Evolutionary conservation across 1,140 invertebrate species (phyloP).

Genomic region (Phthorimaea operculella): DNA sequence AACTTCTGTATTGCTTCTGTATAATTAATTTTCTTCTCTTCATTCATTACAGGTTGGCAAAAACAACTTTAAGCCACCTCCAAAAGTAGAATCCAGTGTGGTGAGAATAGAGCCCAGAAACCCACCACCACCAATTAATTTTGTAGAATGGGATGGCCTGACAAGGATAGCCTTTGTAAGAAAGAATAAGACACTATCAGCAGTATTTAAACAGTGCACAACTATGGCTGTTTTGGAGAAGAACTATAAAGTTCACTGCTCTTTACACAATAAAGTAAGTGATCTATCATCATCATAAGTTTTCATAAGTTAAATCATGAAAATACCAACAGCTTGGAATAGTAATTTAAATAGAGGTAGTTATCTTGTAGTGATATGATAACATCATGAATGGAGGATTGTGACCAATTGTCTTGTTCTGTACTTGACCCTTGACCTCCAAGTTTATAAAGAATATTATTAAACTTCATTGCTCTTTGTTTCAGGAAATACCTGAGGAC

Average conservation of each 20-base stretch:
- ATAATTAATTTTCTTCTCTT: too few species aligned
- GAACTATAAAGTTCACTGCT: slow-evolving; percentile 92
- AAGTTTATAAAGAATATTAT: too few species aligned
- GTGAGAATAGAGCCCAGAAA: slow-evolving; percentile 97
- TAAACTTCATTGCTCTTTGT: slow-evolving; percentile 20
- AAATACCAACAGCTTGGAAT: too few species aligned
- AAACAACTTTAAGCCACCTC: slow-evolving; percentile 98
- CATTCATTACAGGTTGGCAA: slow-evolving; percentile 81
- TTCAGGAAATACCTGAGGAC: slow-evolving; percentile 79
- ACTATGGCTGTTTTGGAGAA: slow-evolving; percentile 88
- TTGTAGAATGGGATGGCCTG: slow-evolving; percentile 97
- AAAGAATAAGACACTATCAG: slow-evolving; percentile 94
- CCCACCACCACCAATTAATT: slow-evolving; percentile 96
- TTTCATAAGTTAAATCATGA: too few species aligned
- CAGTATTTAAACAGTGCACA: slow-evolving; percentile 86
- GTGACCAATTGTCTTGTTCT: too few species aligned
- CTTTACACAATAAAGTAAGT: slow-evolving; percentile 84
- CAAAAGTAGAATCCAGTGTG: slow-evolving; percentile 99
- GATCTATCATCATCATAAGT: too few species aligned
- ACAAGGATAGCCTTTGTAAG: slow-evolving; percentile 94
- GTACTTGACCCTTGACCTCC: too few species aligned
- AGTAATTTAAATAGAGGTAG: too few species aligned
- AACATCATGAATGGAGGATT: too few species aligned
- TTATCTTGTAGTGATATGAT: too few species aligned
- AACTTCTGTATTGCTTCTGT: too few species aligned